Evolutionary conservation across 1,140 invertebrate genomes (phyloP).

Genomic region (Diachasma alloeum): DNA sequence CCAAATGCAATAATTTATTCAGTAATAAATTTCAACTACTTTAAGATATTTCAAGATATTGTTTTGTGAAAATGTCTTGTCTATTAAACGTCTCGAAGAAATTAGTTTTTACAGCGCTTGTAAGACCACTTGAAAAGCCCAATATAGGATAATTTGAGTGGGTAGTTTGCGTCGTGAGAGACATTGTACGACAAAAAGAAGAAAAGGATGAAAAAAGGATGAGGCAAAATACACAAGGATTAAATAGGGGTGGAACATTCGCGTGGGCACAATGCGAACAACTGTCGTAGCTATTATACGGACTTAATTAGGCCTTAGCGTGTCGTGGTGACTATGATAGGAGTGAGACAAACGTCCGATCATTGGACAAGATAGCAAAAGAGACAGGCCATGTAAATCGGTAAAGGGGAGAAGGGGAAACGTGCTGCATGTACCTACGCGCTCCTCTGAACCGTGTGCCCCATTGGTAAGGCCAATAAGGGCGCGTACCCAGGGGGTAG

Average conservation of each 20-base stretch:
- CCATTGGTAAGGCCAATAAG: slow-evolving; percentile 21
- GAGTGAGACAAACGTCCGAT: slow-evolving; percentile 26
- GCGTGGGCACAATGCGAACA: slow-evolving; percentile 45
- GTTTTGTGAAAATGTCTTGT: too few relatives aligned
- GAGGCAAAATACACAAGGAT: slow-evolving; percentile 9
- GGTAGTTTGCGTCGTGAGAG: not conserved
- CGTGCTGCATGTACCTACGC: not conserved
- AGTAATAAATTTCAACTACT: too few relatives aligned
- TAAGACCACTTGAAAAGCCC: too few relatives aligned
- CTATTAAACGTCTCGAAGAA: too few relatives aligned
- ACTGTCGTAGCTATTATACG: slow-evolving; percentile 62
- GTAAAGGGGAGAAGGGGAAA: not conserved
- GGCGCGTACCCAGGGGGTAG: slow-evolving; percentile 55
- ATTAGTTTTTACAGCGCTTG: too few relatives aligned
- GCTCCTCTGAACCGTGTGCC: not conserved
- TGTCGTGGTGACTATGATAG: slow-evolving; percentile 40
- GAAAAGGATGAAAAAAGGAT: not conserved
- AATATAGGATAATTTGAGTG: not conserved
- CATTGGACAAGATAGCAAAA: slow-evolving; percentile 52
- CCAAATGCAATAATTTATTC: too few relatives aligned
- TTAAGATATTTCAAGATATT: too few relatives aligned
- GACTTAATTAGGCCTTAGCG: slow-evolving; percentile 61
- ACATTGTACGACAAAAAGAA: not conserved
- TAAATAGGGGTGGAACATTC: not conserved
- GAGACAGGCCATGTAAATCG: slow-evolving; percentile 4